Percentiles rank a stretch among this genome's conserved stretches.
Evolutionary conservation across 2,797 vertebrate genomes (phyloP).

Genomic region (Pipistrellus nathusii): DNA sequence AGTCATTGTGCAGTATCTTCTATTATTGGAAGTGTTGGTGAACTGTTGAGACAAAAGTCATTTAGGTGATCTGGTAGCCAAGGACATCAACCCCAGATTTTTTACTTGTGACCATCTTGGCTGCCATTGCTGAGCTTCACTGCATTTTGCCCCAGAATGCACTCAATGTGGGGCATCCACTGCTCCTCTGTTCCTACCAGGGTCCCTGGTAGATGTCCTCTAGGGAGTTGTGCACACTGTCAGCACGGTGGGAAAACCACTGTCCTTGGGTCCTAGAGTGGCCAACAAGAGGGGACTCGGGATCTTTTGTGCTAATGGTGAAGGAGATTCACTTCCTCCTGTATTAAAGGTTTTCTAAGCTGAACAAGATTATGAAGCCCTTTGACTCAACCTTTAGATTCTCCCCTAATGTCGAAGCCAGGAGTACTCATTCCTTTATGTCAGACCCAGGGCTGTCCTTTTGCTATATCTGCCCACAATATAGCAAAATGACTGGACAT

Average conservation of each 20-base stretch:
- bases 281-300: not conserved
- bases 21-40: not conserved
- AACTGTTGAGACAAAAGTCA: not conserved
- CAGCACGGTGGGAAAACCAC: not conserved
- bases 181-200: not conserved
- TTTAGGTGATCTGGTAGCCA: not conserved
- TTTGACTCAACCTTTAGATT: not conserved
- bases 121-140: not conserved
- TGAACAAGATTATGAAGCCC: not conserved
- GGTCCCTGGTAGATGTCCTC: not conserved
- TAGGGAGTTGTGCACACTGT: not conserved
- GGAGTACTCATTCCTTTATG: not conserved
- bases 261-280: not conserved
- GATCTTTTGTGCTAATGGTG: not conserved
- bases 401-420: not conserved
- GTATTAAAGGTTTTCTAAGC: not conserved
- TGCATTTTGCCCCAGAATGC: not conserved
- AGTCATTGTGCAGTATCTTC: not conserved
- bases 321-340: not conserved
- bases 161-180: no score
- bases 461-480: not conserved
- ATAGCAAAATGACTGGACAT: not conserved
- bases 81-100: not conserved
- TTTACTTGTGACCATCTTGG: not conserved
- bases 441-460: not conserved